Conservation (phyloP, 2,797 vertebrate species). For the Passerculus sandwichensis region DNA sequence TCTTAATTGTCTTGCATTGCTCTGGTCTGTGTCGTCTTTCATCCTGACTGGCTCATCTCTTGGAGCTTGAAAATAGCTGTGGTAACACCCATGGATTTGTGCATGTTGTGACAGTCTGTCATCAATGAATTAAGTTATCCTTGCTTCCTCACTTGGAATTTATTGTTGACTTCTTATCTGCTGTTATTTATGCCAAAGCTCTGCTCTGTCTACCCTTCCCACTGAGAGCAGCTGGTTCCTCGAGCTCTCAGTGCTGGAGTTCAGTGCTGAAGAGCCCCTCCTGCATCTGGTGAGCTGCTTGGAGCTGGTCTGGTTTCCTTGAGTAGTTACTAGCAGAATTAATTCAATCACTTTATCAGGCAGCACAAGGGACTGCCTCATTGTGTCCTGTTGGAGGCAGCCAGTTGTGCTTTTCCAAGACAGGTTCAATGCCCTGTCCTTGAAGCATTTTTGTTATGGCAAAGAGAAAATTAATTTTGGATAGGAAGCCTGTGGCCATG, state of each 20-base stretch:
- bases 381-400: not conserved
- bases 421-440: not conserved
- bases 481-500: not conserved
- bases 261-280: not conserved
- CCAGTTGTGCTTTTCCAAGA: not conserved
- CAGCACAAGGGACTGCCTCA: not conserved
- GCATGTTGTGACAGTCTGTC: not conserved
- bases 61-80: constrained; percentile 3
- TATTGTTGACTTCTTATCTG: not conserved
- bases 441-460: not conserved
- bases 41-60: not conserved
- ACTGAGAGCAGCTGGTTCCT: not conserved
- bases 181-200: not conserved
- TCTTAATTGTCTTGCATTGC: not conserved
- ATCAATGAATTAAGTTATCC: not conserved
- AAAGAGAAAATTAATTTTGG: constrained; percentile 15
- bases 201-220: not conserved
- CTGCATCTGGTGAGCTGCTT: not conserved
- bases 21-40: not conserved
- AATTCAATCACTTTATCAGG: not conserved
- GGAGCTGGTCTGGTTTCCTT: not conserved
- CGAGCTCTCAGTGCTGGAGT: not conserved
- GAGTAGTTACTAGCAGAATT: not conserved
- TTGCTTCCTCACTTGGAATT: not conserved
- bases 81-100: constrained; percentile 13